These are phyloP conservation scores for Gnathochromis pfefferi DNA, from an alignment of 2,113 vertebrate species.

Conservation along the genomic window DNA sequence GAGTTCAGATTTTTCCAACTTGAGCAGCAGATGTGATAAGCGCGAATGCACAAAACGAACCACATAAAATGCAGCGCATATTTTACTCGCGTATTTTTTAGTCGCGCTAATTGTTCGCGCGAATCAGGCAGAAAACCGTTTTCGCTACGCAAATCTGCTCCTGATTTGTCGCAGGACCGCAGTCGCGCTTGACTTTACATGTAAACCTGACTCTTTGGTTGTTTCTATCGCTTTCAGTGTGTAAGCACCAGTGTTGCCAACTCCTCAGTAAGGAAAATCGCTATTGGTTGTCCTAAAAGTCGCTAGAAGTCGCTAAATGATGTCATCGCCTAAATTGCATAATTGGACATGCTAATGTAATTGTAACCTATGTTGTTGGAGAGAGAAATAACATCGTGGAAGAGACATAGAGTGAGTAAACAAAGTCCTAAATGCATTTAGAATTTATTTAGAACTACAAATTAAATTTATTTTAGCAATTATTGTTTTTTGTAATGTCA, in stretches of 20 bases:
- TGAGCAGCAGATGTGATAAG: background rate
- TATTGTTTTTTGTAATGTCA: background rate
- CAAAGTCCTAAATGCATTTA: no score
- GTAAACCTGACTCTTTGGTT: background rate
- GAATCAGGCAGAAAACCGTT: background rate
- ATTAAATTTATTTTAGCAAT: no score
- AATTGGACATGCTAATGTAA: no score
- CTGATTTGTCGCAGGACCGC: background rate
- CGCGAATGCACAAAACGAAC: background rate
- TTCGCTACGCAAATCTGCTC: background rate
- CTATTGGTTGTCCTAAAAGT: no score
- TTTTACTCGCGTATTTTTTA: background rate
- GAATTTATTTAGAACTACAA: no score
- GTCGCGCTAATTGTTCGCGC: background rate
- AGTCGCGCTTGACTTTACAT: background rate
- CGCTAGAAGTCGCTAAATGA: no score
- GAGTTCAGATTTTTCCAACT: background rate
- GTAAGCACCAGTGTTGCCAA: background rate
- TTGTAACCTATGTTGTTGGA: no score
- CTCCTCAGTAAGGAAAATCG: no score
- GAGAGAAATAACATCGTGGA: no score
- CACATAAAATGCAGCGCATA: background rate
- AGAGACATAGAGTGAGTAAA: no score
- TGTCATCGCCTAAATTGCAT: accelerated
- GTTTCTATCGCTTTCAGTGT: background rate